phyloP scores from a whole-genome alignment of 2,797 vertebrate genomes.

The Coregonus suidteri region DNA sequence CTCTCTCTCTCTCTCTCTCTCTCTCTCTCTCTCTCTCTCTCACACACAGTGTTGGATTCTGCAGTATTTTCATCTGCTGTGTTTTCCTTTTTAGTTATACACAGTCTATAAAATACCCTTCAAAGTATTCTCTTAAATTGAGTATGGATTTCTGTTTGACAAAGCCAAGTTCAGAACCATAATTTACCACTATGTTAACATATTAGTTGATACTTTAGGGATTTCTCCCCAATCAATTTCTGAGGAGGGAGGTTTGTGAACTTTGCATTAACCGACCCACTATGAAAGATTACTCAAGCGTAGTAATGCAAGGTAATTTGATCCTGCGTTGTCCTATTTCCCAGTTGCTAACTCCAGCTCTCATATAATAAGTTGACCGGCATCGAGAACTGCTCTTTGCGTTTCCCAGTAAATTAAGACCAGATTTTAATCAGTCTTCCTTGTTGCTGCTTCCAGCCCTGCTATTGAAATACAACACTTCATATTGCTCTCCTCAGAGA shows the following conservation, averaged over 20 bases:
- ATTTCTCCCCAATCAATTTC: constrained; percentile 13
- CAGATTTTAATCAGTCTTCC: constrained; percentile 67
- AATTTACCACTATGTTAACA: constrained; percentile 18
- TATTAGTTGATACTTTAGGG: constrained; percentile 14
- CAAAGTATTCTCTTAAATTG: constrained; percentile 6
- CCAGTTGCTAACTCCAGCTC: constrained; percentile 24
- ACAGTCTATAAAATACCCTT: neutral
- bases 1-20: no score
- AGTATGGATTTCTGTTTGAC: constrained; percentile 15
- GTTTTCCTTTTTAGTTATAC: neutral
- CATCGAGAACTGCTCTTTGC: constrained; percentile 44
- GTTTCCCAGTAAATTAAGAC: constrained; percentile 48
- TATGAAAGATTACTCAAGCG: constrained; percentile 36
- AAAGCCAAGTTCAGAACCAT: neutral
- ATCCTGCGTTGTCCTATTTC: constrained; percentile 32
- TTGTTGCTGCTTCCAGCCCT: constrained; percentile 53
- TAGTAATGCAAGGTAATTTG: constrained; percentile 30
- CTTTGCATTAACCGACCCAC: constrained; percentile 26
- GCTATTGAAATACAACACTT: constrained; percentile 68
- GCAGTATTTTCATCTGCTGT: neutral
- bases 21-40: no score
- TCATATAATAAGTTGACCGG: constrained; percentile 47
- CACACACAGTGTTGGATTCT: neutral
- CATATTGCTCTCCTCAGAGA: constrained; percentile 57
- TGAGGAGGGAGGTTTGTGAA: constrained; percentile 10